Conservation (phyloP, 2,888 invertebrate genomes). For the Amphipoea oculea region DNA sequence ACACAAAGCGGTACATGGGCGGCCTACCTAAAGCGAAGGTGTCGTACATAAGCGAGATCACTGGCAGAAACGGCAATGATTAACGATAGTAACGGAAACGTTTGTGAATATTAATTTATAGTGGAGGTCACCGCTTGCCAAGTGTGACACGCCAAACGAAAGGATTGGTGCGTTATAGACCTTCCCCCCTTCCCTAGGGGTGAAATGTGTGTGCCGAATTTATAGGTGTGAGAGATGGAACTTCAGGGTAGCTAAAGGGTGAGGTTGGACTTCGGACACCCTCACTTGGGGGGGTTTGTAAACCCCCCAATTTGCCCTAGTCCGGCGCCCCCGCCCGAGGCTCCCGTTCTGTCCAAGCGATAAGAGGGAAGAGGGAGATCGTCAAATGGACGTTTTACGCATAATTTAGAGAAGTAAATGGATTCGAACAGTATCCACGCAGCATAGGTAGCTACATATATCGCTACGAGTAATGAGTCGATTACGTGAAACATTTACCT, state of each 20-base stretch:
- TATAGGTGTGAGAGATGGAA: conserved; percentile 91
- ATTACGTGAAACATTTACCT: conserved; percentile 50
- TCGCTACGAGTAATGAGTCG: conserved; percentile 76
- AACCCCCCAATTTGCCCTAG: conserved; percentile 89
- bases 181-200: conserved; percentile 84
- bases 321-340: conserved; percentile 89
- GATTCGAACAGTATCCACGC: conserved; percentile 89
- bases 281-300: conserved; percentile 84
- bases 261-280: conserved; percentile 90
- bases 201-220: conserved; percentile 90
- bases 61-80: conserved; percentile 85
- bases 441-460: conserved; percentile 84
- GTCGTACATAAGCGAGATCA: conserved; percentile 74
- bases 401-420: conserved; percentile 91
- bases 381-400: conserved; percentile 91
- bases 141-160: conserved; percentile 89
- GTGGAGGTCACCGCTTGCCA: conserved; percentile 89
- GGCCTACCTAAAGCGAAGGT: conserved; percentile 56
- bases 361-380: conserved; percentile 90
- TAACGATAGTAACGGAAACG: conserved; percentile 89
- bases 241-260: conserved; percentile 90
- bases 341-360: conserved; percentile 90
- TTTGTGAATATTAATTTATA: conserved; percentile 90
- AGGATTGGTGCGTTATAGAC: conserved; percentile 88
- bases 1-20: conserved; percentile 48